These are phyloP conservation scores for Apistogramma diplotaenia DNA, from an alignment of 2,113 vertebrate species.

Conservation along the genomic window DNA sequence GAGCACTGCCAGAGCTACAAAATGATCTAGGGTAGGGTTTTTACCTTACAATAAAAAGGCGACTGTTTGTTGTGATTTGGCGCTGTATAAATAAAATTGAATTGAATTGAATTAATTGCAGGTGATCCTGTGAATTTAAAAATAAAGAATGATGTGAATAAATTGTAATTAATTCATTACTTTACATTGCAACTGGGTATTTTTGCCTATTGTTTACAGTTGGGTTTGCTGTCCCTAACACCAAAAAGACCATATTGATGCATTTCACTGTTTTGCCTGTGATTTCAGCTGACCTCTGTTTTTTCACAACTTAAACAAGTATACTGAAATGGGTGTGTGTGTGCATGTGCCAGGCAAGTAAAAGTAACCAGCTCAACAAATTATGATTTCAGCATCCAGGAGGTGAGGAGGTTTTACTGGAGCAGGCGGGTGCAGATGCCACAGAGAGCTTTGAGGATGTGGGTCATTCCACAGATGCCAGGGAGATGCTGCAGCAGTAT, in stretches of 20 bases:
- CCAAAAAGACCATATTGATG: background rate
- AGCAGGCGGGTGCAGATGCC: constrained; percentile 89
- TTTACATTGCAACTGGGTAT: no score
- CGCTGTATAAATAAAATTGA: no score
- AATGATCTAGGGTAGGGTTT: no score
- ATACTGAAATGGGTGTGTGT: background rate
- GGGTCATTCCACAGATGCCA: constrained; percentile 91
- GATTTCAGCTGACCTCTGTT: background rate
- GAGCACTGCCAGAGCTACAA: no score
- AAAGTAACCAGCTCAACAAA: background rate
- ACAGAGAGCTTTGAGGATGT: constrained; percentile 96
- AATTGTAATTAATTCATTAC: no score
- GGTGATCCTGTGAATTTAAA: no score
- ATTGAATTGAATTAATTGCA: no score
- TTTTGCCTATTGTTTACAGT: no score
- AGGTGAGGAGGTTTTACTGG: constrained; percentile 91
- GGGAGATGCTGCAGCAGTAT: constrained; percentile 92
- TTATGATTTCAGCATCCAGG: constrained; percentile 86
- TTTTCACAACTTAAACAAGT: background rate
- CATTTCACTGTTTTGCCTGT: background rate
- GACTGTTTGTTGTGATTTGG: no score
- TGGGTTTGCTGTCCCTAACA: background rate
- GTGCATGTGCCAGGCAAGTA: background rate
- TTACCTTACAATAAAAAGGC: no score
- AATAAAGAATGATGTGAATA: no score